phyloP scores from a whole-genome alignment of 1,140 invertebrate species.

The Druon quercuslanigerum region DNA sequence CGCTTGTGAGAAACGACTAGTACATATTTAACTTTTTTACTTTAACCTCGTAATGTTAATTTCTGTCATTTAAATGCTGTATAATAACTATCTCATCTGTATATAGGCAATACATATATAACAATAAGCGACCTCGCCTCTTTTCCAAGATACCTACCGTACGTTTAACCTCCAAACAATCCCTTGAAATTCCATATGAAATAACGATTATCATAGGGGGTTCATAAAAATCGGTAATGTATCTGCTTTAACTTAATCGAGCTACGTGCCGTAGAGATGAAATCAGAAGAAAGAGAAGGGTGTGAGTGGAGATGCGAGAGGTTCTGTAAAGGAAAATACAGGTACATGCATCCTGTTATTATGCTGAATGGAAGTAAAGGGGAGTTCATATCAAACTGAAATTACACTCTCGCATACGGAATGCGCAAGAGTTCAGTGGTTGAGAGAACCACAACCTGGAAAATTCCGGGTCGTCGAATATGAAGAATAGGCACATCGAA shows the following conservation, averaged over 20 bases:
- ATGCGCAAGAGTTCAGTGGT: slow-evolving; percentile 8
- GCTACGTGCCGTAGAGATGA: neutral
- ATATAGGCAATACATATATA: too few species aligned
- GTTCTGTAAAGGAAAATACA: slow-evolving; percentile 48
- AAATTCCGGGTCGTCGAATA: slow-evolving; percentile 57
- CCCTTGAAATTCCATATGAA: too few species aligned
- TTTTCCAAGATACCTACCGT: too few species aligned
- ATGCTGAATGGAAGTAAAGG: slow-evolving; percentile 24
- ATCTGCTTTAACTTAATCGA: neutral
- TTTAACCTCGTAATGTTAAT: too few species aligned
- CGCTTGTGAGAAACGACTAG: too few species aligned
- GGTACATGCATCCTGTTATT: slow-evolving; percentile 42
- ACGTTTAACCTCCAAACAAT: too few species aligned
- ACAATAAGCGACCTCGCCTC: too few species aligned
- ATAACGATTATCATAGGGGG: too few species aligned
- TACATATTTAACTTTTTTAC: too few species aligned
- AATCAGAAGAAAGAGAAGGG: neutral
- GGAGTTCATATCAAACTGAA: slow-evolving; percentile 54
- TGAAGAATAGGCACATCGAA: slow-evolving; percentile 56
- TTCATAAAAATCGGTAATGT: too few species aligned
- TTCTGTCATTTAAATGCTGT: too few species aligned
- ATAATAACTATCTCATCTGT: too few species aligned
- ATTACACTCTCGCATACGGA: slow-evolving; percentile 54
- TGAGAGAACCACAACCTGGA: slow-evolving; percentile 33
- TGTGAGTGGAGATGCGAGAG: neutral